Base-by-base conservation (phyloP, 2,888 invertebrate genomes). In the Dryobotodes eremita region DNA sequence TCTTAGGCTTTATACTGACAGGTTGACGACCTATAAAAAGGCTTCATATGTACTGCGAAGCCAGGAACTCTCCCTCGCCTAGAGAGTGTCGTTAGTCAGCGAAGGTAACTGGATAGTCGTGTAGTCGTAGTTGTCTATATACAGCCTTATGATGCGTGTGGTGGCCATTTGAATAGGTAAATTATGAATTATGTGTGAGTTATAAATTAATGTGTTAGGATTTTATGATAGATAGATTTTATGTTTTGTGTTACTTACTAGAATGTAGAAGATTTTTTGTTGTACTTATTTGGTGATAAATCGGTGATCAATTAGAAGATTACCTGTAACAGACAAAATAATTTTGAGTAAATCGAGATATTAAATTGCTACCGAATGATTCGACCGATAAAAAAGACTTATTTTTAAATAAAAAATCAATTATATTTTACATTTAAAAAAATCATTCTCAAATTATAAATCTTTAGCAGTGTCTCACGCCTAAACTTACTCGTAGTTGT, bases 1-100 rank as follows among this genome's bases (percentile, higher is more conserved):
- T 88, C 88, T 88, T 89, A 87, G 82, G 85, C 83, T 89, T 90
- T 86, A 83, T 83, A 87, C 85, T 90, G 91, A 89, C 92, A 92
- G 94, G 95, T 95, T 94, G 93, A 95, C 92, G 95, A 95, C 94
- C 94, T 93, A 95, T 95, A 94, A 95, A 95, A 95, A 94, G 94
- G 92, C 93, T 94, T 93, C 93, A 92, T 93, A 91, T 92, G 92
- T 94, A 74, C 79, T 76, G 92, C 89, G 91, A 86, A 92, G 94
- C 91, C 90, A 91, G 92, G 90, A 91, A 87, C 90, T 90, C 91
- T 89, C 89, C 84, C 86, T 86, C 87, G 84, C 83, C 78, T 89
- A 89, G 90, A 91, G 91, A 90, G 90, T 91, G 91, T 93, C 92
- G 92, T 94, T 94, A 94, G 93, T 90, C 89, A 91, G 90, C 90